These are phyloP conservation scores for Cavia aperea DNA, from an alignment of 2,113 vertebrate species.

Conservation along the genomic window DNA sequence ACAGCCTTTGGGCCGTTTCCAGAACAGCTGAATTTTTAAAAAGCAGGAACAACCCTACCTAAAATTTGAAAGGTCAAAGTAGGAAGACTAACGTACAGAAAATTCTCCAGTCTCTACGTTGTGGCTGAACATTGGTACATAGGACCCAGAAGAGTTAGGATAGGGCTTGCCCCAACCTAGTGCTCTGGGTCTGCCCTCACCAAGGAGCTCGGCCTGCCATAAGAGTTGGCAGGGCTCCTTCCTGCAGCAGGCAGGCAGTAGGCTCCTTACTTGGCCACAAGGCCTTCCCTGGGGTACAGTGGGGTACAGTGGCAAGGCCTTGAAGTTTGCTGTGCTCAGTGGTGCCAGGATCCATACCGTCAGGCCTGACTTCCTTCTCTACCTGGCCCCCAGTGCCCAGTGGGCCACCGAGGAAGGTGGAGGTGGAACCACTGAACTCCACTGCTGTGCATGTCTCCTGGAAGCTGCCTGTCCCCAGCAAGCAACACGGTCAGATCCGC, in stretches of 20 bases:
- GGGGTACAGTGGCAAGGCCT: neutral
- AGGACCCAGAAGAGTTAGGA: neutral
- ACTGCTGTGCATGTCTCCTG: conserved; percentile 90
- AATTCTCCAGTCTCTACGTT: neutral
- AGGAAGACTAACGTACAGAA: neutral
- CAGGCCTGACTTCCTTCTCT: conserved; percentile 1
- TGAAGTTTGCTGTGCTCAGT: neutral
- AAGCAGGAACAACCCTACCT: neutral
- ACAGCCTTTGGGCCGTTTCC: neutral
- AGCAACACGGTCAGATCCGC: conserved; percentile 91
- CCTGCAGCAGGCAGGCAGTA: neutral
- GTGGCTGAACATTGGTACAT: neutral
- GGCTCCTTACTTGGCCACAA: neutral
- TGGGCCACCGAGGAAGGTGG: conserved; percentile 92
- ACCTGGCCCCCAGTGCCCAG: conserved; percentile 86
- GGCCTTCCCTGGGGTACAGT: neutral
- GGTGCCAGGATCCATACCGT: neutral
- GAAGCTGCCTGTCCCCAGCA: conserved; percentile 89
- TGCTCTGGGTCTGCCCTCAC: neutral
- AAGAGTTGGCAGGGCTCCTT: neutral
- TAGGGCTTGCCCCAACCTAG: neutral
- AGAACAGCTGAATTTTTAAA: neutral
- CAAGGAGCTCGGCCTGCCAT: neutral
- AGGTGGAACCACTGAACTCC: conserved; percentile 89
- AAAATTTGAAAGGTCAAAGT: neutral